phyloP scores from a whole-genome alignment of 1,140 invertebrate species.

The Sitobion miscanthi region DNA sequence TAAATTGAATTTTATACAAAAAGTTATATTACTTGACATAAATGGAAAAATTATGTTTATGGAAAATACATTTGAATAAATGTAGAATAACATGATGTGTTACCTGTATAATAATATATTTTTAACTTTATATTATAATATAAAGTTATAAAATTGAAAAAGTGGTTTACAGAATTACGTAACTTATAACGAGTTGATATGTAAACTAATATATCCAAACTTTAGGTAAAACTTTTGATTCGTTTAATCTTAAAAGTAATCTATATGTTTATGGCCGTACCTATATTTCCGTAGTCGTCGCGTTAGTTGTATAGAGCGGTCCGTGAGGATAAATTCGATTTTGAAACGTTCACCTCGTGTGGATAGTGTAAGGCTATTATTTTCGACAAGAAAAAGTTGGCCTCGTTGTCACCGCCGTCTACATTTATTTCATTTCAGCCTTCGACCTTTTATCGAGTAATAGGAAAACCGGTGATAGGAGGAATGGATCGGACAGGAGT shows the following conservation, averaged over 20 bases:
- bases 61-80: background rate
- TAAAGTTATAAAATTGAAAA: background rate
- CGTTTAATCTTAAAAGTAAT: background rate
- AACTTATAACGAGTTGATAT: background rate
- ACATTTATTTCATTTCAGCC: background rate
- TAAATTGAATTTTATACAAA: background rate
- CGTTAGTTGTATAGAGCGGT: background rate
- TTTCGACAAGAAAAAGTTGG: background rate
- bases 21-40: background rate
- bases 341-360: background rate
- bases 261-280: background rate
- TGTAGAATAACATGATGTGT: background rate
- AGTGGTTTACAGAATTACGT: background rate
- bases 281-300: background rate
- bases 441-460: background rate
- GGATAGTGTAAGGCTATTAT: background rate
- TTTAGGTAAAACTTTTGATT: background rate
- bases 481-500: background rate
- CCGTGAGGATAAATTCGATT: slow-evolving; percentile 26
- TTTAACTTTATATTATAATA: background rate
- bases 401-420: background rate
- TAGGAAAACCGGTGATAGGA: background rate
- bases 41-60: background rate
- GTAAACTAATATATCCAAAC: background rate
- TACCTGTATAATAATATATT: background rate